Percentiles rank a stretch among this genome's conserved stretches.
Evolutionary conservation across 2,888 invertebrate species (phyloP).

Genomic region (Invenusta paracnida): DNA sequence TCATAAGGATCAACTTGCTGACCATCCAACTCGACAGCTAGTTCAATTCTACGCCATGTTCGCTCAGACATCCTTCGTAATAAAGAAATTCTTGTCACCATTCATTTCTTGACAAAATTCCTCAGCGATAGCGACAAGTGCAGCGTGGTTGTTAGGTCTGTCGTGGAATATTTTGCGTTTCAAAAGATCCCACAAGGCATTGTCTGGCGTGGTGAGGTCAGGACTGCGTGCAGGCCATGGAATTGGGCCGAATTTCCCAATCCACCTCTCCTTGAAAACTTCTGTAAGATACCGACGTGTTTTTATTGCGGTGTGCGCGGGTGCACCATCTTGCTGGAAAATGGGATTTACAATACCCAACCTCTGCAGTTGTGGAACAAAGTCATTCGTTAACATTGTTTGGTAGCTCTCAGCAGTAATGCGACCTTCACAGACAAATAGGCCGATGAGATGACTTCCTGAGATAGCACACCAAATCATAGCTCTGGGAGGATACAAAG

Average conservation of each 20-base stretch:
- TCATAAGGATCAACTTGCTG: background rate
- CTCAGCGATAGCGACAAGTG: background rate
- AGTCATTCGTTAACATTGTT: background rate
- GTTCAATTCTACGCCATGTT: background rate
- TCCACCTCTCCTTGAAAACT: background rate
- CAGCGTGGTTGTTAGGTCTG: background rate
- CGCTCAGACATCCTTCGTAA: background rate
- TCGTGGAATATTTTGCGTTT: background rate
- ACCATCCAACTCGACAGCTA: background rate
- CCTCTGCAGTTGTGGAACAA: background rate
- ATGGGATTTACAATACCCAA: background rate
- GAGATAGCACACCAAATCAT: background rate
- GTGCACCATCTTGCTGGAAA: conserved; percentile 18
- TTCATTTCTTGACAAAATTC: background rate
- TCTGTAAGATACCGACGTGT: background rate
- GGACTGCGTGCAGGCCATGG: conserved; percentile 19
- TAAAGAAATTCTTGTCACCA: background rate
- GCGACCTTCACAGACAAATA: background rate
- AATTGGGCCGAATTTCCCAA: background rate
- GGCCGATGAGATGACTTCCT: background rate
- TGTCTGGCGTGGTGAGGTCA: conserved; percentile 5
- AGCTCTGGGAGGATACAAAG: background rate
- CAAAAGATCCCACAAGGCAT: background rate
- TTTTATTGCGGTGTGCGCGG: conserved; percentile 18
- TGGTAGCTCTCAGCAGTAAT: background rate